phyloP scores from a whole-genome alignment of 2,888 invertebrate species.

The Drosophila infuscata region DNA sequence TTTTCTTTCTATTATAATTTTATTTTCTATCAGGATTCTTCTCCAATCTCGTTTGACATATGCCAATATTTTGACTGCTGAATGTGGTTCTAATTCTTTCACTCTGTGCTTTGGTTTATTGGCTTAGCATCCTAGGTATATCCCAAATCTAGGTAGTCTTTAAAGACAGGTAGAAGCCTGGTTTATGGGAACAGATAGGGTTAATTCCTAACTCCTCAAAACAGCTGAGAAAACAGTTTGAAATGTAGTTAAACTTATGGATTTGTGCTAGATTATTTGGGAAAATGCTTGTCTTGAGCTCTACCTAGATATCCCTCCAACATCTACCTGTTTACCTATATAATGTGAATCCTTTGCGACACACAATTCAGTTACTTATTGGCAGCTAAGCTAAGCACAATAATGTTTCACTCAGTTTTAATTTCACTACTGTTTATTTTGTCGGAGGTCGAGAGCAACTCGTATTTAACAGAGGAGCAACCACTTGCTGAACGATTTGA shows the following conservation, averaged over 20 bases:
- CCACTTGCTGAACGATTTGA: constrained; percentile 83
- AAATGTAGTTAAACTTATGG: background rate
- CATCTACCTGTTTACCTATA: constrained; percentile 58
- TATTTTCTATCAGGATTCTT: background rate
- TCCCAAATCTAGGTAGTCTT: background rate
- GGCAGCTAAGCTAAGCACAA: background rate
- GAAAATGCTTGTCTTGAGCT: background rate
- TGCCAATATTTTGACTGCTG: background rate
- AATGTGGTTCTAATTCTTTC: background rate
- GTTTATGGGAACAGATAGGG: background rate
- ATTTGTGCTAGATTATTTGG: background rate
- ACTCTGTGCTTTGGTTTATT: background rate
- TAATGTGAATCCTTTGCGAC: no score
- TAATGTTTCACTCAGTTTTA: constrained; percentile 9
- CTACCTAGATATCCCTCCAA: constrained; percentile 1
- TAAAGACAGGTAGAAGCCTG: background rate
- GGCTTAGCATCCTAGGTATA: background rate
- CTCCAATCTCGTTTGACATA: background rate
- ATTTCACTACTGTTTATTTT: constrained; percentile 5
- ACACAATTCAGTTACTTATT: constrained; percentile 37
- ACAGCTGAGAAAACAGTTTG: background rate
- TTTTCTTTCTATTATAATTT: background rate
- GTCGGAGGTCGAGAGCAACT: constrained; percentile 18
- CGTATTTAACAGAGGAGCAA: constrained; percentile 40
- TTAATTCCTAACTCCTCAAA: background rate